Percentiles rank a stretch among this genome's conserved stretches.
These are phyloP conservation scores for Fulmarus glacialis DNA, from an alignment of 2,113 vertebrate species.

Conservation along the genomic window DNA sequence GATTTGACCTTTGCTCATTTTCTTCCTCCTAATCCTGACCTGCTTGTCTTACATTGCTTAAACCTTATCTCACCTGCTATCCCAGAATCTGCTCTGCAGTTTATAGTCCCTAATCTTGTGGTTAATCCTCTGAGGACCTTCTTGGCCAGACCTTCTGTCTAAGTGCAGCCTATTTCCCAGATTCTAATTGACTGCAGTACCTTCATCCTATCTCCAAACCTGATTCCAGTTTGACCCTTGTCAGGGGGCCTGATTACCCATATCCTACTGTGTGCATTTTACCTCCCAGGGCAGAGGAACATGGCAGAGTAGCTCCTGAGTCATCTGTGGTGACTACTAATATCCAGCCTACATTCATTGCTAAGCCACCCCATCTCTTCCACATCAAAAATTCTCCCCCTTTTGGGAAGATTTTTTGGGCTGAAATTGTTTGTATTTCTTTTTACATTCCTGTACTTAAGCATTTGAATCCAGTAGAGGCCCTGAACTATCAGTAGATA, in stretches of 20 bases:
- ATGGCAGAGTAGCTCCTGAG: background rate
- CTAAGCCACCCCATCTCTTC: background rate
- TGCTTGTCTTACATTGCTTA: background rate
- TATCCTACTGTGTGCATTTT: background rate
- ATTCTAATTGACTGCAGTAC: background rate
- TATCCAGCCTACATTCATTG: background rate
- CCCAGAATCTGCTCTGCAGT: background rate
- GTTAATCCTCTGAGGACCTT: background rate
- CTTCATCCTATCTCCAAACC: background rate
- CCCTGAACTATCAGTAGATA: background rate
- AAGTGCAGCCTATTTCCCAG: background rate
- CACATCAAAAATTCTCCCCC: background rate
- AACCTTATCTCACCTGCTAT: background rate
- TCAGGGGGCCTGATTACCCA: background rate
- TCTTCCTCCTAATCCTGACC: constrained; percentile 21
- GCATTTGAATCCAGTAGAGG: background rate
- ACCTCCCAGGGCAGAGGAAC: background rate
- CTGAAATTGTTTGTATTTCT: background rate
- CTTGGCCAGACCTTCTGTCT: background rate
- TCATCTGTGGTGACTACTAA: background rate
- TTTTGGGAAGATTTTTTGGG: background rate
- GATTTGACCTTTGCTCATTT: background rate
- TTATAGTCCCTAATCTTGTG: background rate
- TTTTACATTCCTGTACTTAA: background rate
- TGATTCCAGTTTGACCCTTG: background rate